Percentiles rank a stretch among this genome's conserved stretches.
These are phyloP conservation scores for Calidris pygmaea DNA, from an alignment of 2,113 vertebrate species.

Conservation along the genomic window DNA sequence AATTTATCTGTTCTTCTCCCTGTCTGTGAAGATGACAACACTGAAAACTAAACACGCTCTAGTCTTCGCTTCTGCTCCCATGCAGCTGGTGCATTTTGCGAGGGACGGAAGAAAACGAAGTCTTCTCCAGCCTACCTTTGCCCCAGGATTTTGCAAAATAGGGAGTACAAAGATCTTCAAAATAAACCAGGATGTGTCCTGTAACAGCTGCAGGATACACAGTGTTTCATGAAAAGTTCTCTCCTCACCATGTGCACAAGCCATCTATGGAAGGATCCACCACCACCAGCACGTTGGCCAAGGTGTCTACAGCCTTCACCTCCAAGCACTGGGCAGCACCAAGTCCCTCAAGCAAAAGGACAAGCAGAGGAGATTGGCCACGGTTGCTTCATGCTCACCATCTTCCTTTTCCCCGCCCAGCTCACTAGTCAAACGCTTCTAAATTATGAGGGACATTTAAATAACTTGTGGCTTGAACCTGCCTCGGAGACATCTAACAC, in stretches of 20 bases:
- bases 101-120: neutral
- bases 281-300: neutral
- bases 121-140: neutral
- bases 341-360: neutral
- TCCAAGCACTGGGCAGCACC: neutral
- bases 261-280: neutral
- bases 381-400: fast-evolving
- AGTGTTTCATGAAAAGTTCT: neutral
- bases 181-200: neutral
- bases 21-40: neutral
- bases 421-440: neutral
- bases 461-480: neutral
- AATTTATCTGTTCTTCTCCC: neutral
- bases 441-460: neutral
- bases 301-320: neutral
- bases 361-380: neutral
- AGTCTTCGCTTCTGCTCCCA: neutral
- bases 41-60: neutral
- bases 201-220: neutral
- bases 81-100: fast-evolving
- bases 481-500: fast-evolving
- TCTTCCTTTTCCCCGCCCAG: neutral
- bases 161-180: neutral
- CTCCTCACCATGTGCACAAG: neutral
- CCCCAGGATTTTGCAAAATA: neutral